phyloP scores from a whole-genome alignment of 37 sponge, comb jelly and placozoan genomes.

The Ephydatia muelleri region DNA sequence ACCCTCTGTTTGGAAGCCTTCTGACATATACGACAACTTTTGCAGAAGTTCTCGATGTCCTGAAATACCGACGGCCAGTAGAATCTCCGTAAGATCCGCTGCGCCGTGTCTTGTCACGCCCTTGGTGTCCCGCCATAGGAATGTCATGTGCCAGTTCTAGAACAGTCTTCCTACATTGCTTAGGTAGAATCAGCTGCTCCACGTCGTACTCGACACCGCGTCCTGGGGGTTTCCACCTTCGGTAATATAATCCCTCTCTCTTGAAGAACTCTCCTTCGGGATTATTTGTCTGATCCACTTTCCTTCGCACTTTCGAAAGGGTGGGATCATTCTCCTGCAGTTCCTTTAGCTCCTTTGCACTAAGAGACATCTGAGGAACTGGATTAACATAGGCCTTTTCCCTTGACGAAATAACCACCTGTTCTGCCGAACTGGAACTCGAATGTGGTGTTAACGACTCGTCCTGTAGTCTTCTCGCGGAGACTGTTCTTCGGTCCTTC shows the following conservation, averaged over 20 bases:
- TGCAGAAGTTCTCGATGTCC: slow-evolving; percentile 36
- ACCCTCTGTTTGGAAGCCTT: neutral
- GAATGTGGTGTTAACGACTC: neutral
- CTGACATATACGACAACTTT: slow-evolving; percentile 36
- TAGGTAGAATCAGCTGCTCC: slow-evolving; percentile 19
- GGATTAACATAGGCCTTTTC: no score
- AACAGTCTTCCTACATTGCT: slow-evolving; percentile 10
- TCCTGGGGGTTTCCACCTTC: neutral
- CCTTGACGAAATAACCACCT: neutral
- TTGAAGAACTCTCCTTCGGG: neutral
- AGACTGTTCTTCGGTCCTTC: no score
- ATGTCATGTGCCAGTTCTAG: slow-evolving; percentile 9
- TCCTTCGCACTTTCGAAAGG: no score
- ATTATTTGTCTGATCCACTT: neutral
- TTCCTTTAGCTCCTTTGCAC: neutral
- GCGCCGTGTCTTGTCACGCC: slow-evolving; percentile 40
- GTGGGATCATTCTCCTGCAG: no score
- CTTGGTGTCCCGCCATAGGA: slow-evolving; percentile 55
- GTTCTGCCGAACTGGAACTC: neutral
- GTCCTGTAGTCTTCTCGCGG: neutral
- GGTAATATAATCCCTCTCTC: neutral
- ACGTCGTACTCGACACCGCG: no score
- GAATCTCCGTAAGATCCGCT: slow-evolving; percentile 33
- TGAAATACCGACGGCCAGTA: slow-evolving; percentile 53
- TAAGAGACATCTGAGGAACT: neutral